Evolutionary conservation across 2,888 invertebrate genomes (phyloP), one percentile per base, ranked within the genome.

Genomic region (Hipparchia sbordonii): DNA sequence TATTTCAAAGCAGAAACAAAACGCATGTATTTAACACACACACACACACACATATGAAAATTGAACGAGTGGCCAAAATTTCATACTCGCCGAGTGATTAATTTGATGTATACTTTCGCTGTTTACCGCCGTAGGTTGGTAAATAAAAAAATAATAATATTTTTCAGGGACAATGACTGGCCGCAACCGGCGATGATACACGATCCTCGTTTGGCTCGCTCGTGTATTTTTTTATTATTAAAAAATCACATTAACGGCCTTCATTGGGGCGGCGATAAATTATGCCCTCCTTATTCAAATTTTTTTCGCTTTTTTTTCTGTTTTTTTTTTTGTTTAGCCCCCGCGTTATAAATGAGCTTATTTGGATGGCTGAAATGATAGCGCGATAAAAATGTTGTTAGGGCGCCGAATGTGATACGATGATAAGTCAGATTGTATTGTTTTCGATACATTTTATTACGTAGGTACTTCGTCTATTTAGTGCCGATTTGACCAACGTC

Each of bases 161-260:
- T 85, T 86, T 82, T 83, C 83, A 82, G 85, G 91, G 89, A 93
- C 93, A 93, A 93, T 93, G 92, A 92, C 92, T 92, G 92, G 90
- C 88, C 90, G 85, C 23, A 93, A 92, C 56, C 85, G 85, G 88
- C 89, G 92, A 93, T 93, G 93, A 93, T 93, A 93, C 93, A 93
- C 89, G 93, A 90, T 91, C 90, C 92, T 90, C 92, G 92, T 92
- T 92, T 90, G 89, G 91, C 87, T 85, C 87, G 89, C 82, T 87
- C 87, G 89, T 89, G 88, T 91, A 88, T 85, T 87, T 91, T 76
- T 92, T 88, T 92, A 90, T 91, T 90, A 89, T 89, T 89, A 91
- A 93, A 93, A 93, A 93, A 93, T 93, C 93, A 93, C 92, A 93
- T 93, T 93, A 93, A 92, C 93, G 90, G 88, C 92, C 91, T 92